Percentiles rank a stretch among this genome's conserved stretches.
These are phyloP conservation scores for Drosophila borealis DNA, from an alignment of 2,888 invertebrate genomes.

Conservation along the genomic window DNA sequence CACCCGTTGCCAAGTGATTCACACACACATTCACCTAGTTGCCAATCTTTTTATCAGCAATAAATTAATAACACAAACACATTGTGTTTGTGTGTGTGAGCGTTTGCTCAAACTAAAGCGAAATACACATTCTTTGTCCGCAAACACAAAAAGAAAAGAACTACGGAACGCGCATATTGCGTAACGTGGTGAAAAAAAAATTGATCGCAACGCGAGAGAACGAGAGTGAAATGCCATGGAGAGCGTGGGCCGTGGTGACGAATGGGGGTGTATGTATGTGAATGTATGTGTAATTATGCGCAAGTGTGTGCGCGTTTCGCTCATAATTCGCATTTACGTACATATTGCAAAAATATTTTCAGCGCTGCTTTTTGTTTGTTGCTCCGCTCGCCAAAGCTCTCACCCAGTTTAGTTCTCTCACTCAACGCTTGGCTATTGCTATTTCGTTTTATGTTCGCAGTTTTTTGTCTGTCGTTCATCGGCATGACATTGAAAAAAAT, in stretches of 20 bases:
- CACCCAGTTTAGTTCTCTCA: slow-evolving; percentile 30
- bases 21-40: neutral
- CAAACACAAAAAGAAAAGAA: slow-evolving; percentile 43
- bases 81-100: slow-evolving; percentile 15
- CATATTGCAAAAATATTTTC: slow-evolving; percentile 49
- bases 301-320: slow-evolving; percentile 15
- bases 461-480: slow-evolving; percentile 45
- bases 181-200: slow-evolving; percentile 55
- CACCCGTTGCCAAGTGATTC: slow-evolving; percentile 54
- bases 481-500: slow-evolving; percentile 60
- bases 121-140: slow-evolving; percentile 20
- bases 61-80: slow-evolving; percentile 4
- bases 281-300: neutral
- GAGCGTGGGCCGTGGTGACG: slow-evolving; percentile 29
- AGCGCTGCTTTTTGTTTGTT: slow-evolving; percentile 51
- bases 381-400: slow-evolving; percentile 43
- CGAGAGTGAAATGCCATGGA: slow-evolving; percentile 7
- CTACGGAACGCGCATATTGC: slow-evolving; percentile 66
- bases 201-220: slow-evolving; percentile 35
- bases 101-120: slow-evolving; percentile 43
- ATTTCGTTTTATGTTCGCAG: slow-evolving; percentile 26
- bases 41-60: slow-evolving; percentile 57
- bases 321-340: slow-evolving; percentile 42
- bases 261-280: slow-evolving; percentile 17
- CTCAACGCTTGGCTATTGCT: slow-evolving; percentile 21